These are phyloP conservation scores for Drosophila busckii DNA, from an alignment of 1,140 invertebrate species.

Conservation along the genomic window DNA sequence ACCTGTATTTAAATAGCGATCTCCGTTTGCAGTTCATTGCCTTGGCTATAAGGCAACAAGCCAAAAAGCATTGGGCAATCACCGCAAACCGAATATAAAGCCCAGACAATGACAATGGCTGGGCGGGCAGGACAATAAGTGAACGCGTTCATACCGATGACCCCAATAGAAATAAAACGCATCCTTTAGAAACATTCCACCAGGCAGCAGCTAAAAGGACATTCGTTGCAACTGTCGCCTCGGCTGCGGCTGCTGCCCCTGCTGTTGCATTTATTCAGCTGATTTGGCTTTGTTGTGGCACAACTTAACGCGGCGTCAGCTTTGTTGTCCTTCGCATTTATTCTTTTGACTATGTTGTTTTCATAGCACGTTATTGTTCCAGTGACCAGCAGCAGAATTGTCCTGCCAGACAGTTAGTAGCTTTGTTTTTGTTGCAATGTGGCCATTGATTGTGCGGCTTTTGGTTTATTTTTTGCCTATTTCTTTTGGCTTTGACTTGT, in stretches of 20 bases:
- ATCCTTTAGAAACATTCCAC: conserved; percentile 51
- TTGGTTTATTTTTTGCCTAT: conserved; percentile 26
- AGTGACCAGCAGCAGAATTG: conserved; percentile 1
- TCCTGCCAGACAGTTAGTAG: conserved; percentile 2
- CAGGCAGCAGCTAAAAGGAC: conserved; percentile 44
- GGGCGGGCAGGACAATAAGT: conserved; percentile 58
- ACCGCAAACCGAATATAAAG: conserved; percentile 14
- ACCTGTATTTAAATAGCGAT: conserved; percentile 18
- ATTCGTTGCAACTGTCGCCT: conserved; percentile 68
- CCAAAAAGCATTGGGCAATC: not conserved
- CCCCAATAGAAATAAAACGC: conserved; percentile 75
- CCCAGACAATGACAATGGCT: conserved; percentile 45
- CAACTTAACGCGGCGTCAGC: not conserved
- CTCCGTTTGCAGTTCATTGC: conserved; percentile 22
- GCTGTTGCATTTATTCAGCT: conserved; percentile 57
- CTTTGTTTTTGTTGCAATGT: conserved; percentile 12
- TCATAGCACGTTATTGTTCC: conserved; percentile 45
- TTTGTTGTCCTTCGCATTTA: conserved; percentile 65
- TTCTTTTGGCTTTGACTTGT: conserved; percentile 19
- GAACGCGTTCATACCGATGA: conserved; percentile 61
- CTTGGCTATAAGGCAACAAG: conserved; percentile 17
- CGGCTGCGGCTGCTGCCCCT: no score
- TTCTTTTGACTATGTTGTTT: conserved; percentile 62
- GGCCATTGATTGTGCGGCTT: conserved; percentile 49
- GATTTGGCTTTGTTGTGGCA: conserved; percentile 30